Base-by-base conservation (phyloP, 2,113 vertebrate genomes). In the Heterocephalus glaber region DNA sequence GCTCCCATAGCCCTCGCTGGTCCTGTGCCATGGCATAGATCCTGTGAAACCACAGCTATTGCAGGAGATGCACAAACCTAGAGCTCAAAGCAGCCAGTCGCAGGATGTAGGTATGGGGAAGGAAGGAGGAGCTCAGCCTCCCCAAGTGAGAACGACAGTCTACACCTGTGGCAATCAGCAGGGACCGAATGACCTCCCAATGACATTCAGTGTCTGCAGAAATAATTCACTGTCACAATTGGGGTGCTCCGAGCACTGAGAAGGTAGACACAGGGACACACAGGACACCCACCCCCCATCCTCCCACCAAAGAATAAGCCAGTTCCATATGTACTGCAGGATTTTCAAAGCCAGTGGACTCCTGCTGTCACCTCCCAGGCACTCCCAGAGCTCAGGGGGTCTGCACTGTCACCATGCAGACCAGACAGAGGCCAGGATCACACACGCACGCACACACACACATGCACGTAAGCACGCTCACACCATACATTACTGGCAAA, bases 71-170 rank as follows among this genome's bases (percentile, higher is more conserved):
- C 28, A 4, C 4, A 33, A 19, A 26, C 8, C 2, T 19, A 38
- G 28, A 47, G 66, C 35, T 24, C 47, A 54, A n/a, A 44, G 49
- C 33, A 11, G 35, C 33, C 22, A 30, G n/a, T 24, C 12, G 35
- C 82, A n/a, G 17, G 58, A 61, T 0, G 0, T 52, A 49, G 26
- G 1, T 5, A 58, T 14, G 24, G 13, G 0, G 13, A 49, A 66
- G n/a, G 10, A 33, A 47, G 2, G 5, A 13, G n/a, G 56, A 79
- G 24, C 52, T 12, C 41, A 38, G 49, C 54, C 49, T 60, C 44
- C 19, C 12, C 38, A 49, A 35, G 44, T 88, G 56, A 63, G 30
- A 49, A 20, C 3, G n/a, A 35, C 2, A 9, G n/a, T 66, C 41
- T 80, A 80, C 58, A 79, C 72, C 68, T 60, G 16, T 6, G 2